Evolutionary conservation across 2,888 invertebrate genomes (phyloP).

Genomic region (Melangyna quadrimaculata): DNA sequence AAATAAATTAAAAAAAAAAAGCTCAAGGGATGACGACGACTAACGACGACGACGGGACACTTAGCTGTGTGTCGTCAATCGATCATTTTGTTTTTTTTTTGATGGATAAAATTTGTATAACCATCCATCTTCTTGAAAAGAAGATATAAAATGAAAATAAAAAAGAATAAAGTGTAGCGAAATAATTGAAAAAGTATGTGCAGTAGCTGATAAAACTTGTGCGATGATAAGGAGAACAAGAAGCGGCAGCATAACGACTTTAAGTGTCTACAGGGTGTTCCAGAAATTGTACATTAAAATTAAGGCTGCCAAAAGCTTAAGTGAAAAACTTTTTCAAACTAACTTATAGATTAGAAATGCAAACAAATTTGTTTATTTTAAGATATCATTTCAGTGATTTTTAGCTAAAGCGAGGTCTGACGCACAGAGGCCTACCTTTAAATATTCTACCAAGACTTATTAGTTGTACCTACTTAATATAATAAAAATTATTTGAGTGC

Average conservation of each 20-base stretch:
- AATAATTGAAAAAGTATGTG: conserved; percentile 61
- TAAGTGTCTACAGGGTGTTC: not conserved
- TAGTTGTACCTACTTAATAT: too few relatives aligned
- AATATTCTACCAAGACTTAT: too few relatives aligned
- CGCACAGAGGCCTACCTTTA: too few relatives aligned
- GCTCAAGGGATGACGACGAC: conserved; percentile 4
- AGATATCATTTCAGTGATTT: too few relatives aligned
- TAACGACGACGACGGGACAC: not conserved
- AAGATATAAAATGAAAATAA: not conserved
- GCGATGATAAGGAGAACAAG: conserved; percentile 38
- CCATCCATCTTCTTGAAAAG: not conserved
- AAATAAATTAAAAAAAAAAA: not conserved
- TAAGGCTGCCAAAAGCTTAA: too few relatives aligned
- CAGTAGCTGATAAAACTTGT: conserved; percentile 52
- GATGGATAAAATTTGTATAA: conserved; percentile 10
- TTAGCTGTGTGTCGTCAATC: conserved; percentile 48
- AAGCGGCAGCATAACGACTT: not conserved
- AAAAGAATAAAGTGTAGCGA: conserved; percentile 24
- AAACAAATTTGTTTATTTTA: too few relatives aligned
- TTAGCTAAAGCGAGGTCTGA: too few relatives aligned
- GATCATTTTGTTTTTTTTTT: conserved; percentile 48
- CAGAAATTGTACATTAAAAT: not conserved
- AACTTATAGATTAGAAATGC: too few relatives aligned
- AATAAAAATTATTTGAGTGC: too few relatives aligned
- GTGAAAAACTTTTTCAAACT: too few relatives aligned